A percentile compares a stretch with the other conserved stretches of the same genome.
These are phyloP conservation scores for Pseudopleuronectes americanus DNA, from an alignment of 2,797 vertebrate genomes.

Conservation along the genomic window DNA sequence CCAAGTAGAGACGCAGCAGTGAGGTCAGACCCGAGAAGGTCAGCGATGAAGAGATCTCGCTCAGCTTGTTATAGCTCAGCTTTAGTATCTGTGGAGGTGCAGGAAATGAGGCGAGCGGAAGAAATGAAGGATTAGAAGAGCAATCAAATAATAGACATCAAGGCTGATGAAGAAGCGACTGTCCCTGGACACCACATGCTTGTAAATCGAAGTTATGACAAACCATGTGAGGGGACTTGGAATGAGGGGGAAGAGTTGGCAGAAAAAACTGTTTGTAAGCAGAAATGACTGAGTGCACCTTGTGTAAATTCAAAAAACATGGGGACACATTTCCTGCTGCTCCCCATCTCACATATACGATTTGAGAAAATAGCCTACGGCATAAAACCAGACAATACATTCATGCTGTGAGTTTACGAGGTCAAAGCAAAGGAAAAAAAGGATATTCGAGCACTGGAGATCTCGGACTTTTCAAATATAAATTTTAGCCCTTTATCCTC, in stretches of 20 bases:
- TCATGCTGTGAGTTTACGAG: conserved; percentile 16
- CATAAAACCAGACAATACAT: conserved; percentile 16
- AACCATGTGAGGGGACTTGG: conserved; percentile 23
- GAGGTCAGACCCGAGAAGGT: conserved; percentile 89
- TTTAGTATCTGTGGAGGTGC: conserved; percentile 88
- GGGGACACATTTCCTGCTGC: conserved; percentile 20
- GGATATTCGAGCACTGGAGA: conserved; percentile 36
- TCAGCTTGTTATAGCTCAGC: conserved; percentile 95
- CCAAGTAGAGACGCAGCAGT: conserved; percentile 91
- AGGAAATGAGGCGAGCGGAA: conserved; percentile 29
- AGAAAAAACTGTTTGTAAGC: conserved; percentile 22
- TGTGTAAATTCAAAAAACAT: conserved; percentile 9
- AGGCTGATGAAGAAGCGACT: conserved; percentile 39
- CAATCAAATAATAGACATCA: conserved; percentile 38
- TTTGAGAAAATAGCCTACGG: conserved; percentile 11
- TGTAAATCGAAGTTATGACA: conserved; percentile 47
- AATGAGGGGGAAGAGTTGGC: conserved; percentile 16
- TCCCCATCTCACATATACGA: conserved; percentile 14
- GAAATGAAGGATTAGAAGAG: conserved; percentile 41
- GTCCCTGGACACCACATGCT: conserved; percentile 40
- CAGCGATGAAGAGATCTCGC: conserved; percentile 81
- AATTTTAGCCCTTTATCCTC: conserved; percentile 47
- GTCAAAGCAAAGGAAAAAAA: conserved; percentile 33
- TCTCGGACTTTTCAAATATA: conserved; percentile 41
- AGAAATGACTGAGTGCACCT: conserved; percentile 11